Percentiles rank a stretch among this genome's conserved stretches.
These are phyloP conservation scores for Dinomys branickii DNA, from an alignment of 2,113 vertebrate species.

Conservation along the genomic window DNA sequence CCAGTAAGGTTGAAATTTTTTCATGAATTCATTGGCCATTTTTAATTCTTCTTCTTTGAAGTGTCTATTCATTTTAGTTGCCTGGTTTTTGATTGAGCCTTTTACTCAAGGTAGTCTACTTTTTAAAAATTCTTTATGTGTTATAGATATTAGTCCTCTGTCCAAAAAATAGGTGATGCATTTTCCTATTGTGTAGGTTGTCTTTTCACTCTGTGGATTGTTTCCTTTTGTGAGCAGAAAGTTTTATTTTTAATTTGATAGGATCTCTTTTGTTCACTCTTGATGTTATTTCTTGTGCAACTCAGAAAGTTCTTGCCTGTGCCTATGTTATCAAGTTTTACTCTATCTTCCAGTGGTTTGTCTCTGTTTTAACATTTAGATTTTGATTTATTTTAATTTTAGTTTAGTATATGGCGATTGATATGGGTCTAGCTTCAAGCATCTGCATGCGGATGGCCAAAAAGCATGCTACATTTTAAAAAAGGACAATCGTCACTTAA, in stretches of 20 bases:
- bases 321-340: neutral
- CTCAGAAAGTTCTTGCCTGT: neutral
- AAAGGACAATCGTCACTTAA: neutral
- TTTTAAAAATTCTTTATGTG: neutral
- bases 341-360: neutral
- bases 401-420: neutral
- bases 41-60: neutral
- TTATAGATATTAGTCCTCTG: neutral
- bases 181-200: neutral
- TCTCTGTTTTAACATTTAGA: neutral
- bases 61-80: neutral
- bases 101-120: no score
- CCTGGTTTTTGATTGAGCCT: neutral
- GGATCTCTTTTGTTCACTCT: neutral
- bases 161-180: no score
- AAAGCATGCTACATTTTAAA: neutral
- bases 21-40: neutral
- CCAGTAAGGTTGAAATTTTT: neutral
- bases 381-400: neutral
- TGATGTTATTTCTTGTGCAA: neutral
- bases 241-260: neutral
- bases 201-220: neutral
- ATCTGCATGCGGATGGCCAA: neutral
- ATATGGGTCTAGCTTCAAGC: neutral
- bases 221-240: neutral